phyloP scores from a whole-genome alignment of 2,113 vertebrate species.

The Ibidorhyncha struthersii region DNA sequence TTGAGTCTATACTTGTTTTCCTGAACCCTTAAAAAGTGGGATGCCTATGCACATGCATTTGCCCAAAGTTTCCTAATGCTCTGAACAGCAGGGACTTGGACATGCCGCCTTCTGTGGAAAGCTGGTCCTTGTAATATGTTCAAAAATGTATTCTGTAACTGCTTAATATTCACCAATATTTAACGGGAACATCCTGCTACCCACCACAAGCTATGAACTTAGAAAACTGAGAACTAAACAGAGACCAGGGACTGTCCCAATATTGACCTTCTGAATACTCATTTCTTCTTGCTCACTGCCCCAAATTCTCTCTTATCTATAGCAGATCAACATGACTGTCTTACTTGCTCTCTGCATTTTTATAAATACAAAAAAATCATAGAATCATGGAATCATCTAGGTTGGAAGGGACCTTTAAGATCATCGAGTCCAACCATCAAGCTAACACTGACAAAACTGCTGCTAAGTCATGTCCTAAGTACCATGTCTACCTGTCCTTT shows the following conservation, averaged over 20 bases:
- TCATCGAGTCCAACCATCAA: too few species aligned
- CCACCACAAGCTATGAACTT: not conserved
- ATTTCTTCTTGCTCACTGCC: not conserved
- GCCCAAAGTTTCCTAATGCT: not conserved
- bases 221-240: not conserved
- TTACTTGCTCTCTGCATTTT: not conserved
- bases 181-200: not conserved
- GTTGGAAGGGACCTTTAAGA: too few species aligned
- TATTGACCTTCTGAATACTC: not conserved
- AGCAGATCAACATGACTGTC: not conserved
- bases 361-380: not conserved
- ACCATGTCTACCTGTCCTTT: too few species aligned
- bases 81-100: not conserved
- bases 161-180: not conserved
- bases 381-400: too few species aligned
- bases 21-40: not conserved
- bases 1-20: not conserved
- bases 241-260: not conserved
- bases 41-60: not conserved
- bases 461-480: too few species aligned
- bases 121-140: not conserved
- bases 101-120: not conserved
- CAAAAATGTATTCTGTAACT: not conserved
- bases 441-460: too few species aligned
- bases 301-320: not conserved